Percentiles rank a stretch among this genome's conserved stretches.
These are phyloP conservation scores for Adoxophyes honmai DNA, from an alignment of 1,140 invertebrate genomes.

Conservation along the genomic window DNA sequence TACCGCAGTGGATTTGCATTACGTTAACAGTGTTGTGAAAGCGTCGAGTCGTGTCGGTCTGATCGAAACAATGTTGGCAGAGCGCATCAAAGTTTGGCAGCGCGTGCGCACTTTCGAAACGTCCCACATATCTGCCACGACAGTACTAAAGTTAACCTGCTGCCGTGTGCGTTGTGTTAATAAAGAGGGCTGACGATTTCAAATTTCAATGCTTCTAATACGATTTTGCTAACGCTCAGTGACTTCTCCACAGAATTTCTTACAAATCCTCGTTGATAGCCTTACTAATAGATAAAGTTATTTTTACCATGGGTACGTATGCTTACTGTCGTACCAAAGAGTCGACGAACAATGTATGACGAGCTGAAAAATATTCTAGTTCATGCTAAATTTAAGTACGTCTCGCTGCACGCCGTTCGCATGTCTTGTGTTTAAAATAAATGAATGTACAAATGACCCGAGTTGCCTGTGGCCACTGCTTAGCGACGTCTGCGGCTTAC, in stretches of 20 bases:
- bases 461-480: not conserved
- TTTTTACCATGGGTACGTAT: no score
- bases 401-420: not conserved
- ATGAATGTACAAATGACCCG: constrained; percentile 8
- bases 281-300: no score
- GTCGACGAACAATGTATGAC: no score
- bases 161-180: not conserved
- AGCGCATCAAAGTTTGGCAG: constrained; percentile 53
- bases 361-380: not conserved
- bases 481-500: constrained; percentile 7
- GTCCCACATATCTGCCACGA: constrained; percentile 30
- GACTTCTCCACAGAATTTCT: no score
- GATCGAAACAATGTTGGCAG: constrained; percentile 34
- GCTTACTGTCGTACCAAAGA: no score
- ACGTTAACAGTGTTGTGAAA: constrained; percentile 32
- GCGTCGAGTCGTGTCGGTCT: constrained; percentile 21
- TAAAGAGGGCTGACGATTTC: no score
- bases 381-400: constrained; percentile 10
- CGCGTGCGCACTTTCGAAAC: constrained; percentile 51
- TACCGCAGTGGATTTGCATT: constrained; percentile 24
- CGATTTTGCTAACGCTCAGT: no score
- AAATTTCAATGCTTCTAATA: no score
- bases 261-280: no score
- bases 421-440: constrained; percentile 7
- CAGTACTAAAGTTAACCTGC: not conserved